Conservation (phyloP, 53 echinoderm and acorn worm species). For the Patiria pectinifera region DNA sequence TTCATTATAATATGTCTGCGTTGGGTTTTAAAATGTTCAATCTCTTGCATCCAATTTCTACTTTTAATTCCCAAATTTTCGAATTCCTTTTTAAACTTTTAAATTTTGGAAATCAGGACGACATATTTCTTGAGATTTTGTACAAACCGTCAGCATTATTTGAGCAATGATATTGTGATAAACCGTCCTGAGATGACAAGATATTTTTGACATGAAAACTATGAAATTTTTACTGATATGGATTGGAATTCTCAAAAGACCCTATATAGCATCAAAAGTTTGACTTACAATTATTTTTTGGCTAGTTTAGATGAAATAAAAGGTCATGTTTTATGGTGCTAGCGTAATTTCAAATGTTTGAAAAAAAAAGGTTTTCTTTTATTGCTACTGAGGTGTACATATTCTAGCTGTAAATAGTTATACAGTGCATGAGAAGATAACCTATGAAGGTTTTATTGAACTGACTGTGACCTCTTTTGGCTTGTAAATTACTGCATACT, state of each 20-base stretch:
- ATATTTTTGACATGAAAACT: neutral
- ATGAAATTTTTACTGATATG: neutral
- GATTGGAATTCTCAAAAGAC: neutral
- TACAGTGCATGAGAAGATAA: neutral
- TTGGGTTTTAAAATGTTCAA: neutral
- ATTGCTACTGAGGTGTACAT: constrained; percentile 34
- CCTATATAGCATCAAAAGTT: neutral
- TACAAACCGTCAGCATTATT: constrained; percentile 49
- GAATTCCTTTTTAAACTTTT: neutral
- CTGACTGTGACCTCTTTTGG: neutral
- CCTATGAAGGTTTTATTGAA: neutral
- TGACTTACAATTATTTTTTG: neutral
- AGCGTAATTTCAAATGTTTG: constrained; percentile 12
- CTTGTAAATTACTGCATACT: neutral
- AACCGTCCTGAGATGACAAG: constrained; percentile 2
- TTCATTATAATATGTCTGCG: neutral
- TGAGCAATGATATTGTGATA: constrained; percentile 1
- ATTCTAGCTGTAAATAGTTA: constrained; percentile 26
- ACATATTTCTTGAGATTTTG: neutral
- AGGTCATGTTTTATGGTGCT: constrained; percentile 41
- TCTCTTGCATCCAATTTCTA: neutral
- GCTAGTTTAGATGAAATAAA: constrained; percentile 11
- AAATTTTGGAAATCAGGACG: neutral
- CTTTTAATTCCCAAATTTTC: neutral
- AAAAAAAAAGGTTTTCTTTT: constrained; percentile 10